phyloP scores from a whole-genome alignment of 2,113 vertebrate species.

The Corynorhinus townsendii region DNA sequence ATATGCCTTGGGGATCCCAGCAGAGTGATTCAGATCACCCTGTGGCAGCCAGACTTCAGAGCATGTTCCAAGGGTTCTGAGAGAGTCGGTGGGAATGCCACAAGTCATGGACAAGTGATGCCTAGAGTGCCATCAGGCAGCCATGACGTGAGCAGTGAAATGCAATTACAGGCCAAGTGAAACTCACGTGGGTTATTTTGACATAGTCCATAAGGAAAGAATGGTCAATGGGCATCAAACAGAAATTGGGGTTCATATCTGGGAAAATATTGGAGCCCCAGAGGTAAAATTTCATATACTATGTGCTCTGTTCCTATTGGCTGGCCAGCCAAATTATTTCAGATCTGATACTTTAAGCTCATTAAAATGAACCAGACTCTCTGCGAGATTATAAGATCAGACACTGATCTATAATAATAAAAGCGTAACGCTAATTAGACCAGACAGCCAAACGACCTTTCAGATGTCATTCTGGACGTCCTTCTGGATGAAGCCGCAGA shows the following conservation, averaged over 20 bases:
- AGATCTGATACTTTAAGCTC: constrained; percentile 15
- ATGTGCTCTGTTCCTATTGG: not conserved
- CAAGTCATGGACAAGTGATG: not conserved
- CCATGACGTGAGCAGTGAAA: not conserved
- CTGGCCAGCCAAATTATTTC: not conserved
- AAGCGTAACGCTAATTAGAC: no score
- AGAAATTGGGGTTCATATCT: not conserved
- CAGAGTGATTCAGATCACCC: not conserved
- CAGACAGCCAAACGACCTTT: no score
- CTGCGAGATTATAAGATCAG: not conserved
- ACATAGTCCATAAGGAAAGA: not conserved
- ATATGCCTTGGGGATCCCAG: not conserved
- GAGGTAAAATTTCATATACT: not conserved
- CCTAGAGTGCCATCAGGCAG: not conserved
- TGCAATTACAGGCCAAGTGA: not conserved
- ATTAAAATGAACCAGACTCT: not conserved
- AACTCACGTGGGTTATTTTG: not conserved
- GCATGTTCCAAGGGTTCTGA: not conserved
- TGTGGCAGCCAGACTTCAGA: not conserved
- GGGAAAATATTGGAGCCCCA: not conserved
- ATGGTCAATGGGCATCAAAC: not conserved
- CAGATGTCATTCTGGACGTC: no score
- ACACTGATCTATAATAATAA: not conserved
- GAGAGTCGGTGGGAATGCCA: not conserved
- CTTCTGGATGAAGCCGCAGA: no score